These are phyloP conservation scores for Austrolebias charrua DNA, from an alignment of 2,797 vertebrate species.

Conservation along the genomic window DNA sequence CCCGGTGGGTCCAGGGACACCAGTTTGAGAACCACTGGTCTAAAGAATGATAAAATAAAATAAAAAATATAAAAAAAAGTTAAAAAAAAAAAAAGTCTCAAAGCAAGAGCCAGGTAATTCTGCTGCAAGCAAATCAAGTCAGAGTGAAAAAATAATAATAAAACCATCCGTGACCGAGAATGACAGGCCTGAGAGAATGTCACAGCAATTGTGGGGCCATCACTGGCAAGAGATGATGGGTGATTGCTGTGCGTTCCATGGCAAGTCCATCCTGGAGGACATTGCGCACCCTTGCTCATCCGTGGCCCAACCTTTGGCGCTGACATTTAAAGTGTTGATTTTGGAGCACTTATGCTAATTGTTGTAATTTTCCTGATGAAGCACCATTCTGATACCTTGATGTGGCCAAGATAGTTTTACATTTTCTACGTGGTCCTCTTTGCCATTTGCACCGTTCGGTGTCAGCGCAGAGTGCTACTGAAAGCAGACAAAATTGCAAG, in stretches of 20 bases:
- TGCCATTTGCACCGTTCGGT: conserved; percentile 99
- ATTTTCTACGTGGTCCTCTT: conserved; percentile 98
- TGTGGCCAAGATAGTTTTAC: conserved; percentile 99
- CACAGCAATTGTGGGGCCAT: conserved; percentile 99
- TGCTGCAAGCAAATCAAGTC: conserved; percentile 81
- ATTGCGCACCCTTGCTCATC: conserved; percentile 89
- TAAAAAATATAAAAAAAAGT: conserved; percentile 41
- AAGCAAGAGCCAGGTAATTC: conserved; percentile 78
- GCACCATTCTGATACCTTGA: conserved; percentile 99
- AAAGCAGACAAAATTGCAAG: conserved; percentile 99
- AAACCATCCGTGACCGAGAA: conserved; percentile 91
- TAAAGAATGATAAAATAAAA: conserved; percentile 25
- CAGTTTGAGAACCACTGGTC: neutral
- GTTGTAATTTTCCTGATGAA: conserved; percentile 99
- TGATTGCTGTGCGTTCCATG: conserved; percentile 98
- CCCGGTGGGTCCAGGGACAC: too few relatives aligned
- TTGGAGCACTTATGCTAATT: conserved; percentile 99
- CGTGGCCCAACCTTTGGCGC: conserved; percentile 96
- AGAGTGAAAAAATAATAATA: conserved; percentile 48
- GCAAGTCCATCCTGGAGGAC: conserved; percentile 94
- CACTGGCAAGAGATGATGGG: conserved; percentile 92
- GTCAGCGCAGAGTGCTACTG: conserved; percentile 99
- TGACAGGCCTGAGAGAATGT: conserved; percentile 98
- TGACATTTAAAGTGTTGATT: conserved; percentile 99
- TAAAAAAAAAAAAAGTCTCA: conserved; percentile 44